phyloP scores from a whole-genome alignment of 2,113 vertebrate species.

The Raja brachyura region DNA sequence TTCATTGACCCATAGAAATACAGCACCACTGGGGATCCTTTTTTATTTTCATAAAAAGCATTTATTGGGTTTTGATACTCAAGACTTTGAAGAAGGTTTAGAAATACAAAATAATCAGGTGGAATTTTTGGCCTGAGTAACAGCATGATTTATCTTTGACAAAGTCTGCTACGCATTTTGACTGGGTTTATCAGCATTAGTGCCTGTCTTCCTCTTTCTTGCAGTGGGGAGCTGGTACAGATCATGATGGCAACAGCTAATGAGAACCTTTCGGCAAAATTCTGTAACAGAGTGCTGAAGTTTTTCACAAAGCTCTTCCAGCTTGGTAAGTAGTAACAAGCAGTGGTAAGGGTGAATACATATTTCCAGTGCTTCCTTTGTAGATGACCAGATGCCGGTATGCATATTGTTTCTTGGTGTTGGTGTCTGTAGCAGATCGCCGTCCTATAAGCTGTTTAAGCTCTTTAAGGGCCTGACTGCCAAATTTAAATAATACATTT shows the following conservation, averaged over 20 bases:
- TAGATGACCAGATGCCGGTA: too few species aligned
- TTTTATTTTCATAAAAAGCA: not conserved
- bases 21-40: not conserved
- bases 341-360: too few species aligned
- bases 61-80: not conserved
- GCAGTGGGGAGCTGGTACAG: slow-evolving; percentile 90
- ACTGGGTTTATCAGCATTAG: not conserved
- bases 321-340: slow-evolving; percentile 74
- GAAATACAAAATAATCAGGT: not conserved
- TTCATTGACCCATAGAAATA: not conserved
- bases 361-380: too few species aligned
- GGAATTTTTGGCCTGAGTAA: not conserved
- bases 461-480: too few species aligned
- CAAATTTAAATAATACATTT: too few species aligned
- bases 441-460: too few species aligned
- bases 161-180: not conserved
- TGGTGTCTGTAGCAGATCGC: too few species aligned
- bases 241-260: slow-evolving; percentile 99
- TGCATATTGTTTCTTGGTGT: too few species aligned
- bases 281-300: slow-evolving; percentile 93
- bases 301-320: slow-evolving; percentile 99
- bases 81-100: not conserved
- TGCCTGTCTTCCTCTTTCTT: slow-evolving; percentile 37
- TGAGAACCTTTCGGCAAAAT: slow-evolving; percentile 90
- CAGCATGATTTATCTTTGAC: not conserved